phyloP scores from a whole-genome alignment of 2,888 invertebrate species.

The Hirtodrosophila duncani region DNA sequence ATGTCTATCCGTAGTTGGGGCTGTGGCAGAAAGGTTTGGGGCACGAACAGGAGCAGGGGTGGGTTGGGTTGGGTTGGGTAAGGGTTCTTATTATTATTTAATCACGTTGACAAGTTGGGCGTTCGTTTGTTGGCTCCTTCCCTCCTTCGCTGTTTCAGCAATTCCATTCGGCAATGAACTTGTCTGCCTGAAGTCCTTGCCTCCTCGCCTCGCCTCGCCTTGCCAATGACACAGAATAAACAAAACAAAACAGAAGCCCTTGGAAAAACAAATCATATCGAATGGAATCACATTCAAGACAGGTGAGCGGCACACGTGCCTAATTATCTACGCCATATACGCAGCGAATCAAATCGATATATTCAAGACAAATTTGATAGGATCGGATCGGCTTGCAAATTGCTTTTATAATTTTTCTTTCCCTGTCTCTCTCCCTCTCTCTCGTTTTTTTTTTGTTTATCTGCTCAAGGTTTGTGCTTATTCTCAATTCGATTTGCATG shows the following conservation, averaged over 20 bases:
- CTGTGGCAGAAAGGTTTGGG: background rate
- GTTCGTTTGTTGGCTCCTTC: no score
- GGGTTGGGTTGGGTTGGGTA: no score
- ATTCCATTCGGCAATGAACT: constrained; percentile 39
- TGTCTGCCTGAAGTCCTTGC: constrained; percentile 26
- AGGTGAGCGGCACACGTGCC: constrained; percentile 18
- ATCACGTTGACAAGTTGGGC: constrained; percentile 52
- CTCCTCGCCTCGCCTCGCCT: constrained; percentile 29
- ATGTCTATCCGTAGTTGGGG: constrained; percentile 6
- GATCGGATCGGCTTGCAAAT: constrained; percentile 52
- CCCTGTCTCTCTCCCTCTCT: constrained; percentile 19
- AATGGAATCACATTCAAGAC: constrained; percentile 11
- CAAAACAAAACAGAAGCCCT: constrained; percentile 4
- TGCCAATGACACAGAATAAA: constrained; percentile 37
- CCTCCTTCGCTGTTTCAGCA: no score
- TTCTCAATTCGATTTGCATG: constrained; percentile 72
- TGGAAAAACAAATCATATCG: constrained; percentile 28
- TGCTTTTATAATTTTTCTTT: constrained; percentile 61
- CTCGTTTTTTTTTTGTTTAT: constrained; percentile 41
- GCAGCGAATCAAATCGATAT: background rate
- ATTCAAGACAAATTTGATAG: no score
- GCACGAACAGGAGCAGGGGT: constrained; percentile 1
- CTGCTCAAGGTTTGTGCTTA: constrained; percentile 10
- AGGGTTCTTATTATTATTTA: constrained; percentile 46
- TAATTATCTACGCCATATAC: constrained; percentile 27